phyloP scores from a whole-genome alignment of 64 coral and sea anemone genomes.

The Actinia tenebrosa region DNA sequence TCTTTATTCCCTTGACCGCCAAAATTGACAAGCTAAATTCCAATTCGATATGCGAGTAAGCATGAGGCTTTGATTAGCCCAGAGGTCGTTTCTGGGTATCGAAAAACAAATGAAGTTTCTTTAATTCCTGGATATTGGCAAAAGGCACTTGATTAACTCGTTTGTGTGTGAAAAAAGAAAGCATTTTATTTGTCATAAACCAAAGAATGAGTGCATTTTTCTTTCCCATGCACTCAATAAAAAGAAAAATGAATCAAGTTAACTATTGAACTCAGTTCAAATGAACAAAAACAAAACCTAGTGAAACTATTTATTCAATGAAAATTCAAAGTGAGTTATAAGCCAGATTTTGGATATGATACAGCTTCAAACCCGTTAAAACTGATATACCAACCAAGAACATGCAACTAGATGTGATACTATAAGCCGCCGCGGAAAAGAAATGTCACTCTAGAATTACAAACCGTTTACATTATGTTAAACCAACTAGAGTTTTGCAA shows the following conservation, averaged over 20 bases:
- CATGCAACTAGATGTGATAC: neutral
- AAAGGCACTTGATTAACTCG: no score
- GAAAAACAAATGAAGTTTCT: no score
- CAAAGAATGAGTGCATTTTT: no score
- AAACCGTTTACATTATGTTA: slow-evolving; percentile 6
- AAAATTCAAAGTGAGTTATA: neutral
- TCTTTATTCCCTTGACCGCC: no score
- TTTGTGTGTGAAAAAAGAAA: neutral
- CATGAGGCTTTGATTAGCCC: no score
- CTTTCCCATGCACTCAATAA: no score
- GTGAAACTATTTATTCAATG: neutral
- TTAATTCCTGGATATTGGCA: no score
- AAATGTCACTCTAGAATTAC: neutral
- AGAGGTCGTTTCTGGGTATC: neutral
- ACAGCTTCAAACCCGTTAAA: neutral
- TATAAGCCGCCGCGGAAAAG: neutral
- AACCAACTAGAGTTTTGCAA: slow-evolving; percentile 4
- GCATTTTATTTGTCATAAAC: neutral
- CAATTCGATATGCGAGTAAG: no score
- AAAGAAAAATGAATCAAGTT: no score
- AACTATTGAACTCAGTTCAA: no score
- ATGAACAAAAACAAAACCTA: no score
- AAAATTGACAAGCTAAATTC: no score
- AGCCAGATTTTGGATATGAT: neutral
- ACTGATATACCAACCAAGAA: neutral